Evolutionary conservation across 2,113 vertebrate species (phyloP), one percentile per base, ranked within the genome.

Genomic region (Cyanoramphus novaezelandiae): DNA sequence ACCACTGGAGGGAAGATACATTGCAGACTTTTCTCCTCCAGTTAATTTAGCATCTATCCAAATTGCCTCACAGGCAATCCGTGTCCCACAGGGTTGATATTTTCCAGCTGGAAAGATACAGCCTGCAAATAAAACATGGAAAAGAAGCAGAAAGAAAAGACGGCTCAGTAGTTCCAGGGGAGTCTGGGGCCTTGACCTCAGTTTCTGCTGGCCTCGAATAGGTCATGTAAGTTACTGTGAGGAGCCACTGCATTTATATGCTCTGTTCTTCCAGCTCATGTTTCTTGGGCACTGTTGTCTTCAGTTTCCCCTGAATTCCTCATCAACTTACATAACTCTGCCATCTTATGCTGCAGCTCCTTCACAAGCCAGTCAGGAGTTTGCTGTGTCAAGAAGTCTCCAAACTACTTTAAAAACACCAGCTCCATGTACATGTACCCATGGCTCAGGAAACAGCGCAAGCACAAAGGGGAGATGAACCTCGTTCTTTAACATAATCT

Each of bases 401-500:
- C 0, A 1, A 31, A n/a, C 37, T 3, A 10, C 52, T 15, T 4
- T 21, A 46, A 74, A 52, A 65, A 10, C 37, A 11, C 13, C 18
- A 47, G 7, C 13, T 68, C 39, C n/a, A 8, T 23, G 62, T 27
- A 23, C 29, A 1, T 0, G 0, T 13, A 24, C 9, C 68, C 39
- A 2, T 9, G 17, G 24, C 29, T 67, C 31, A 25, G 52, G 33
- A 72, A 50, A 33, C 28, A 25, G 44, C 2, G 0, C 19, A 25
- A 17, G 13, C 21, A 41, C 20, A 16, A 27, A 31, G 10, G 35
- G 47, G 25, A 37, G n/a, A 10, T 7, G 24, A 27, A 53, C 29
- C 24, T 21, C 0, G 0, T 50, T 52, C 33, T 86, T 49, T 27
- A 69, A 47, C 0, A 0, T 69, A 18, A 9, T 55, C 49, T 29